Evolutionary conservation across 2,113 vertebrate species (phyloP), one percentile per base, ranked within the genome.

Genomic region (Hippocampus mohnikei): DNA sequence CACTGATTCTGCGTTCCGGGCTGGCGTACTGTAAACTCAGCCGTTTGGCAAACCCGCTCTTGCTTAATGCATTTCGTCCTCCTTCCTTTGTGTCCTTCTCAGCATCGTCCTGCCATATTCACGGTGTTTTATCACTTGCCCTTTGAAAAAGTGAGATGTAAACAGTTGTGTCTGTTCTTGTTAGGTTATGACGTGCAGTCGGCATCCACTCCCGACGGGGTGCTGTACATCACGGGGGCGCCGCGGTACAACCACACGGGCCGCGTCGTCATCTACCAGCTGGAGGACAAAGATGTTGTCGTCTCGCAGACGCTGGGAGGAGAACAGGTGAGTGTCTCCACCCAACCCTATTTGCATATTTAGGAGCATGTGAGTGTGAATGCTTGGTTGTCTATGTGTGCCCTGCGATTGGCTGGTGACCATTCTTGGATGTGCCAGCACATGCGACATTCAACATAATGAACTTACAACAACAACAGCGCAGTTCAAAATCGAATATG

Each of bases 191-290:
- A 94, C 16, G 95, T 99, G 3, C 94, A 91, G 89, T 98, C 96
- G 0, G 96, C 95, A 1, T 84, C 90, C 59, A 90, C 93, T 3
- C 79, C 87, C 25, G 85, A 87, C 21, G 93, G 92, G 0, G 88
- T 93, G 44, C 81, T 98, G 8, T 98, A 96, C 84, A 91, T 99
- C 77, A 88, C 95, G 10, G 97, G 97, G 7, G 96, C 97, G 6
- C 97, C 97, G 5, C 90, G 97, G 4, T 96, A 95, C 86, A 98
- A 99, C 88, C 97, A 99, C 74, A 97, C 93, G 0, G 97, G 97
- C 10, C 95, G 97, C 61, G 95, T 98, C 23, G 84, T 95, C 3
- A 78, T 97, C 76, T 99, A 98, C 64, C 92, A 79, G 52, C 93
- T 97, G 80, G 81, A 77, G n/a, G 66, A 53, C 5, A 87, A 72